Evolutionary conservation across 2,888 invertebrate genomes (phyloP).

Genomic region (Agrotis ipsilon): DNA sequence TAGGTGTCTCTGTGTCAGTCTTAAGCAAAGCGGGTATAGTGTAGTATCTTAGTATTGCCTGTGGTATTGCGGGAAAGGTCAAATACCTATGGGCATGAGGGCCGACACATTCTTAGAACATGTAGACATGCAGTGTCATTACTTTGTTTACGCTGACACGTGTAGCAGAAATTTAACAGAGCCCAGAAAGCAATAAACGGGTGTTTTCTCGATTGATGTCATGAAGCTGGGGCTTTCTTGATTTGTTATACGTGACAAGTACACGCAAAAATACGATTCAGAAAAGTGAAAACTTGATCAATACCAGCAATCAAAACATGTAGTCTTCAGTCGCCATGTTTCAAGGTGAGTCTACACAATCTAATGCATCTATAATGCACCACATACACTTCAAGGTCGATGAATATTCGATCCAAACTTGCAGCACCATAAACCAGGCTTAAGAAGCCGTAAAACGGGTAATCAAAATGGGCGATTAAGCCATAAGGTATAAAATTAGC

Average conservation of each 20-base stretch:
- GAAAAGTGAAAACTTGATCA: background rate
- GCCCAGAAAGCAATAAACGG: no score
- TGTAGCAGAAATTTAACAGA: background rate
- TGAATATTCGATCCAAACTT: slow-evolving; percentile 40
- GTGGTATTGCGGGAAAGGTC: slow-evolving; percentile 37
- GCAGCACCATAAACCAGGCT: slow-evolving; percentile 36
- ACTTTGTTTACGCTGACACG: background rate
- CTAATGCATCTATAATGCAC: slow-evolving; percentile 50
- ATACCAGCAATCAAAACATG: background rate
- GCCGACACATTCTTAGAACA: slow-evolving; percentile 8
- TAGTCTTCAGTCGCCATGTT: background rate
- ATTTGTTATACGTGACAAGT: no score
- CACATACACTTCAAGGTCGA: slow-evolving; percentile 38
- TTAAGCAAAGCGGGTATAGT: slow-evolving; percentile 7
- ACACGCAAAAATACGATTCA: no score
- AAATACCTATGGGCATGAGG: slow-evolving; percentile 21
- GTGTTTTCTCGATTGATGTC: no score
- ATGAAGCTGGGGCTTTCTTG: no score
- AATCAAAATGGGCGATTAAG: slow-evolving; percentile 42
- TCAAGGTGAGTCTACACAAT: slow-evolving; percentile 20
- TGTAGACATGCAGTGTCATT: slow-evolving; percentile 17
- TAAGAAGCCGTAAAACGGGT: slow-evolving; percentile 44
- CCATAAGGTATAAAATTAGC: slow-evolving; percentile 69
- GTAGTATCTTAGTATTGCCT: slow-evolving; percentile 15
- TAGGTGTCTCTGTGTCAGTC: slow-evolving; percentile 36